A percentile compares a stretch with the other conserved stretches of the same genome.
phyloP scores from a whole-genome alignment of 1,140 invertebrate genomes.

The Acyrthosiphon pisum region DNA sequence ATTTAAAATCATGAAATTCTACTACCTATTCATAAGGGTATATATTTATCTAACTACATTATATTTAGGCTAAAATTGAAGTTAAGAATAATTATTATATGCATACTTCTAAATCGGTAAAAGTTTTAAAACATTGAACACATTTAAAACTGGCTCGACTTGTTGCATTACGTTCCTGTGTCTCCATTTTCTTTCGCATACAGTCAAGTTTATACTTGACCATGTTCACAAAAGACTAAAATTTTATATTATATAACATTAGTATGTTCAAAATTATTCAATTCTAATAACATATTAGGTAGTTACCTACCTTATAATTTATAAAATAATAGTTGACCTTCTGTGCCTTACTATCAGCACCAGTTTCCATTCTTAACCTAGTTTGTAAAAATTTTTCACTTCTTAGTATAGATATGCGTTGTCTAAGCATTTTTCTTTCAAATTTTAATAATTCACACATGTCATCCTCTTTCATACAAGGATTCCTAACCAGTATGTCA shows the following conservation, averaged over 20 bases:
- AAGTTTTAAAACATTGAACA: slow-evolving; percentile 87
- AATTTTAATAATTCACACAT: slow-evolving; percentile 92
- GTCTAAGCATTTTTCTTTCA: slow-evolving; percentile 91
- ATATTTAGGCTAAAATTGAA: background rate
- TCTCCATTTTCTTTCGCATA: slow-evolving; percentile 94
- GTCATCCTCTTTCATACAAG: slow-evolving; percentile 98
- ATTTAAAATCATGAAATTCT: background rate
- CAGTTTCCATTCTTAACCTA: slow-evolving; percentile 92
- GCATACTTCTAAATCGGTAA: slow-evolving; percentile 79
- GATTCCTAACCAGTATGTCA: slow-evolving; percentile 93
- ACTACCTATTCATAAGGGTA: background rate
- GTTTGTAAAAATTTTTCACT: slow-evolving; percentile 96
- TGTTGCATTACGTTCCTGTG: slow-evolving; percentile 91
- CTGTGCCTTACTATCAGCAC: slow-evolving; percentile 92
- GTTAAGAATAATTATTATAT: background rate
- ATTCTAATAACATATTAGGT: background rate
- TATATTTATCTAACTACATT: background rate
- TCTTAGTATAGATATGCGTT: slow-evolving; percentile 83
- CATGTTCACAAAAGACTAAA: slow-evolving; percentile 91
- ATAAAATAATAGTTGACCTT: slow-evolving; percentile 98
- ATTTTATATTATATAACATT: background rate
- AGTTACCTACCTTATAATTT: slow-evolving; percentile 80
- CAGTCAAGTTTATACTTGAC: slow-evolving; percentile 96
- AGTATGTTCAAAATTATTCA: background rate
- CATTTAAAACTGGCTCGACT: slow-evolving; percentile 96